phyloP scores from a whole-genome alignment of 1,140 invertebrate genomes.

The Chrysomallon squamiferum region DNA sequence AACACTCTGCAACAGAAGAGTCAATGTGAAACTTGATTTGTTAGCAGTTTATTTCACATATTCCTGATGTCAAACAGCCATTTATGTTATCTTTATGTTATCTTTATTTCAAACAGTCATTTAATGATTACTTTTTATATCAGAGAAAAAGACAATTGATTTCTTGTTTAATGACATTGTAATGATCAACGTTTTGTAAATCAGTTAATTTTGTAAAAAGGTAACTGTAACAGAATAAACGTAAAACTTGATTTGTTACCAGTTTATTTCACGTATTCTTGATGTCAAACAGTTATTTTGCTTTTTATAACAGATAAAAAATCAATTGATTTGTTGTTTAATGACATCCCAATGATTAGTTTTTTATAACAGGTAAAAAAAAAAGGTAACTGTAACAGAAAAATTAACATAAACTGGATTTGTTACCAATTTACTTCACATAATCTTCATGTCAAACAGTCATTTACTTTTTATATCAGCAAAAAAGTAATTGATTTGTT shows the following conservation, averaged over 20 bases:
- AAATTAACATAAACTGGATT: background rate
- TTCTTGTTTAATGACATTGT: background rate
- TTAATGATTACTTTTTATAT: background rate
- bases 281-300: background rate
- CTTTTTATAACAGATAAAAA: background rate
- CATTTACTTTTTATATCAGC: background rate
- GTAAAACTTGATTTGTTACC: too few relatives aligned
- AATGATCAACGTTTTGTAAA: background rate
- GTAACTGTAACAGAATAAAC: background rate
- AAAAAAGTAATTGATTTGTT: too few relatives aligned
- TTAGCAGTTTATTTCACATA: too few relatives aligned
- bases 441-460: background rate
- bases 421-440: background rate
- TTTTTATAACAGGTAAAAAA: too few relatives aligned
- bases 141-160: too few relatives aligned
- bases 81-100: too few relatives aligned
- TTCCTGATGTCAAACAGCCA: background rate
- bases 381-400: background rate
- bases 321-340: too few relatives aligned
- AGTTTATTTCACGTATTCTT: background rate
- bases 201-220: background rate
- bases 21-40: too few relatives aligned
- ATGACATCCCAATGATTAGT: too few relatives aligned
- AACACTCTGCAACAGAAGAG: constrained; percentile 79
- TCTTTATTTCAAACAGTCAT: too few relatives aligned